Conservation (phyloP, 2,888 invertebrate genomes). For the Pseudococcus viburni region DNA sequence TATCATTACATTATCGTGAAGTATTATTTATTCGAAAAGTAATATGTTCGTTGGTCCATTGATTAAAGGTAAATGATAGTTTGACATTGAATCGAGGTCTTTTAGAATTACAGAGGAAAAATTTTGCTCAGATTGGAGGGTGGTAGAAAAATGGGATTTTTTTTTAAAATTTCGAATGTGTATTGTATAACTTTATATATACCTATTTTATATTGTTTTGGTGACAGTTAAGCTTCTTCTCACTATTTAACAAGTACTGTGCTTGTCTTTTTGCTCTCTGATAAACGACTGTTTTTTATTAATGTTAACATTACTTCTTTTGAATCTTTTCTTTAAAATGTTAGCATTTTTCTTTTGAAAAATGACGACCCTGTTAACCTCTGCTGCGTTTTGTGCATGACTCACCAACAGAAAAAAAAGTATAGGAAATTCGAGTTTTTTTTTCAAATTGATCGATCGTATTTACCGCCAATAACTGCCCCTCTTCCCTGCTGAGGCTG, state of each 20-base stretch:
- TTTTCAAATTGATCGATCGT: neutral
- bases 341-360: constrained; percentile 5
- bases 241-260: constrained; percentile 66
- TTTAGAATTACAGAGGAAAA: neutral
- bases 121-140: neutral
- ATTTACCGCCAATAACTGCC: constrained; percentile 11
- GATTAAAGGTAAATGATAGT: constrained; percentile 1
- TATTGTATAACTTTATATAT: constrained; percentile 23
- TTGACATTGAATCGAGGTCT: constrained; percentile 13
- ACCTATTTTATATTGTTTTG: constrained; percentile 50
- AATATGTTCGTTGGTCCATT: neutral
- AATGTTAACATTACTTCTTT: constrained; percentile 43
- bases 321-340: constrained; percentile 18
- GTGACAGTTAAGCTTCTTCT: constrained; percentile 66
- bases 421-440: constrained; percentile 3
- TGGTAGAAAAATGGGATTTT: neutral
- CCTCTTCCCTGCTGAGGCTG: neutral
- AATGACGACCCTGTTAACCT: constrained; percentile 44
- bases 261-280: constrained; percentile 65
- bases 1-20: constrained; percentile 67
- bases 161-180: constrained; percentile 28
- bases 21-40: constrained; percentile 55
- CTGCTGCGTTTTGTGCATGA: constrained; percentile 56
- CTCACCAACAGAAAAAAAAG: constrained; percentile 20
- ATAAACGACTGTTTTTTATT: constrained; percentile 53